Conservation (phyloP, 2,113 vertebrate genomes). For the Callocephalon fimbriatum region DNA sequence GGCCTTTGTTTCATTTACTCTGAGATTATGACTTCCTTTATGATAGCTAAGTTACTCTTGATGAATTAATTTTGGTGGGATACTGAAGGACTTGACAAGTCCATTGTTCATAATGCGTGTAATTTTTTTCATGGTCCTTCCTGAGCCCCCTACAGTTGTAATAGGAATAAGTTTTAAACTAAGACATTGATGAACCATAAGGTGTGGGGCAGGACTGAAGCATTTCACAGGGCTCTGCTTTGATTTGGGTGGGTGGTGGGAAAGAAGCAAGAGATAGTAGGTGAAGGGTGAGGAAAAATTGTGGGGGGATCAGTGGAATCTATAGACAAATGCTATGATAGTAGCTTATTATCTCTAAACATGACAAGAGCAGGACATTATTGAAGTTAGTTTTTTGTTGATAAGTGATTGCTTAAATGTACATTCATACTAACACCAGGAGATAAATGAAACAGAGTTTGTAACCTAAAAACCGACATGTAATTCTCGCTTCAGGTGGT, state of each 20-base stretch:
- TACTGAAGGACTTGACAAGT: not conserved
- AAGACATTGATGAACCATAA: not conserved
- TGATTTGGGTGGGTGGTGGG: not conserved
- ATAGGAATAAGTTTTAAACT: not conserved
- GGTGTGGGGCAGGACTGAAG: not conserved
- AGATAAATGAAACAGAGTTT: not conserved
- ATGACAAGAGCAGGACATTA: not conserved
- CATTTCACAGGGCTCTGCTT: not conserved
- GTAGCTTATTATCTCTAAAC: not conserved
- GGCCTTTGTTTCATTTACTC: not conserved
- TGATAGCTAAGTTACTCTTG: not conserved
- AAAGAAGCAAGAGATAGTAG: not conserved
- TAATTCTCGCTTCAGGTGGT: not conserved
- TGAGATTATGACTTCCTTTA: slow-evolving; percentile 13
- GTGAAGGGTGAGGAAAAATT: not conserved
- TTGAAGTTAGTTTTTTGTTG: not conserved
- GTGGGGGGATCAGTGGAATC: rapidly evolving
- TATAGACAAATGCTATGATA: not conserved
- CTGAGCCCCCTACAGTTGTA: not conserved
- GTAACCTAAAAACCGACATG: not conserved
- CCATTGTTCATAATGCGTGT: not conserved
- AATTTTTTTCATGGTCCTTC: not conserved
- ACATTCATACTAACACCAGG: not conserved
- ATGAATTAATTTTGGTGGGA: not conserved
- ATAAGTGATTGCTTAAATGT: not conserved